Evolutionary conservation across 1,140 invertebrate species (phyloP).

Genomic region (Drosophila seguyi): DNA sequence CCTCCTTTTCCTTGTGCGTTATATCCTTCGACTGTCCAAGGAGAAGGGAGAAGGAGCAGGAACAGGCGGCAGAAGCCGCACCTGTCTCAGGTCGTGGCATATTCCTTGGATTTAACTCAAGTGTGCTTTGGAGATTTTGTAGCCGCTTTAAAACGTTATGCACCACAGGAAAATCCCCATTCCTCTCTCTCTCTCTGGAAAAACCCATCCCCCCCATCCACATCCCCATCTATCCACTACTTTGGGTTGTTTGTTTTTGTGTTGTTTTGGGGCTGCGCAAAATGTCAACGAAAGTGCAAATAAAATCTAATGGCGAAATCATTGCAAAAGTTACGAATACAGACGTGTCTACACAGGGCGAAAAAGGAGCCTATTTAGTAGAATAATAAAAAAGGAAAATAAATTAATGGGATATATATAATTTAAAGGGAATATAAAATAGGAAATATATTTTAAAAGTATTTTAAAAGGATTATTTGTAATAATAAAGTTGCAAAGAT

Average conservation of each 20-base stretch:
- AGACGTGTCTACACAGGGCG: constrained; percentile 12
- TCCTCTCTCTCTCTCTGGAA: background rate
- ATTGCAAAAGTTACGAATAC: constrained; percentile 68
- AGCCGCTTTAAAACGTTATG: constrained; percentile 67
- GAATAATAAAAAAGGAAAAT: background rate
- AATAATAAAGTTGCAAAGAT: background rate
- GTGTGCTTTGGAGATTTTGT: constrained; percentile 82
- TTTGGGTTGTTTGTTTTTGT: constrained; percentile 46
- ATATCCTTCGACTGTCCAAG: constrained; percentile 21
- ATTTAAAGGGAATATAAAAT: background rate
- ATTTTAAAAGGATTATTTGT: background rate
- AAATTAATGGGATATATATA: fast-evolving
- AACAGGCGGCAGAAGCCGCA: background rate
- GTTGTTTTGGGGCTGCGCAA: constrained; percentile 62
- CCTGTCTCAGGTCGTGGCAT: constrained; percentile 49
- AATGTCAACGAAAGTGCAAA: constrained; percentile 81
- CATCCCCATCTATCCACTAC: background rate
- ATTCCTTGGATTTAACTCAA: constrained; percentile 78
- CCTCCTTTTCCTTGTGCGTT: background rate
- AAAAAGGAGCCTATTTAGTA: background rate
- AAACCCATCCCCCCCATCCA: no score
- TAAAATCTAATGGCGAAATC: constrained; percentile 82
- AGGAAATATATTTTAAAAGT: background rate
- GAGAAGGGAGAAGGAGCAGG: background rate
- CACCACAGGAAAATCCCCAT: constrained; percentile 17